Evolutionary conservation across 2,113 vertebrate species (phyloP).

Genomic region (Phasianus colchicus): DNA sequence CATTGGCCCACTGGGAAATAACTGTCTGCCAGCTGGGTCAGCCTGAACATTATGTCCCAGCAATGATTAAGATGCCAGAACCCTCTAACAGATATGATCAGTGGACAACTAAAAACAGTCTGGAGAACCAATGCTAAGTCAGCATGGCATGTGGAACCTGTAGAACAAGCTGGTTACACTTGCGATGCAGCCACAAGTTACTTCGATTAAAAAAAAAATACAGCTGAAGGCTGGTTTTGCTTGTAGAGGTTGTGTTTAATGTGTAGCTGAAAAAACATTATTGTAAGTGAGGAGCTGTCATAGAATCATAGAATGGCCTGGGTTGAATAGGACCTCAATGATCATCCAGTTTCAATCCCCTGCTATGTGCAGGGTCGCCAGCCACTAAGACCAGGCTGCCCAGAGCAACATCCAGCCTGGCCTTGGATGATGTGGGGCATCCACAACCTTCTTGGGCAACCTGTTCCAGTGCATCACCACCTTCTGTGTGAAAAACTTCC

Average conservation of each 20-base stretch:
- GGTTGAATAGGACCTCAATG: too few species aligned
- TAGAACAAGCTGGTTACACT: background rate
- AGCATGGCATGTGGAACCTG: background rate
- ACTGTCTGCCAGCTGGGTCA: too few species aligned
- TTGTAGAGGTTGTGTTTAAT: background rate
- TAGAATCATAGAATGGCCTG: too few species aligned
- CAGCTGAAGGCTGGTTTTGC: background rate
- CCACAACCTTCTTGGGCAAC: too few species aligned
- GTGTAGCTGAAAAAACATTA: fast-evolving
- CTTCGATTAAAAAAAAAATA: background rate
- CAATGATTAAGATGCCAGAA: background rate
- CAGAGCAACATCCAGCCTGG: too few species aligned
- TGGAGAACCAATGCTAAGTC: background rate
- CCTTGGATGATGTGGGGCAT: too few species aligned
- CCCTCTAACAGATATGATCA: background rate
- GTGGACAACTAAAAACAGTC: background rate
- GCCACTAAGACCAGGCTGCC: too few species aligned
- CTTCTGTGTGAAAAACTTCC: too few species aligned
- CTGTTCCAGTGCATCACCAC: too few species aligned
- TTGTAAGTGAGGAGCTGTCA: background rate
- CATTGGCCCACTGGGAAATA: fast-evolving
- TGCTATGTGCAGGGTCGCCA: too few species aligned
- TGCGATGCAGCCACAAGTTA: fast-evolving
- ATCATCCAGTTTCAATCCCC: too few species aligned
- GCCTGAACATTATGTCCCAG: background rate